Evolutionary conservation across 2,113 vertebrate genomes (phyloP).

Genomic region (Eurypyga helias): DNA sequence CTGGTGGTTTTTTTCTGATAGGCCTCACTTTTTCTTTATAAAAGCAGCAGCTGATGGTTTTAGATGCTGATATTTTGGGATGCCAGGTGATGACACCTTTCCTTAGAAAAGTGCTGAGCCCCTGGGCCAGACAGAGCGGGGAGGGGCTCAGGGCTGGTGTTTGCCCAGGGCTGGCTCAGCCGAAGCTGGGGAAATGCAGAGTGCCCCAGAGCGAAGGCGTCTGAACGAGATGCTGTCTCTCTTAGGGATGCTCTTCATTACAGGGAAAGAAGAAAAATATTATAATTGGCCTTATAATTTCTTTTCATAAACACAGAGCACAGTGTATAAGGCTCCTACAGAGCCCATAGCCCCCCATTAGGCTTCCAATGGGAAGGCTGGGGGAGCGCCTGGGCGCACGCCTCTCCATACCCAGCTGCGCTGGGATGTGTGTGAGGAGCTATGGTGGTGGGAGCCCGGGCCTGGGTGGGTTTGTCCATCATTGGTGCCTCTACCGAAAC

Average conservation of each 20-base stretch:
- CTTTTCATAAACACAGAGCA: neutral
- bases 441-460: neutral
- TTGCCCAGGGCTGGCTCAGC: neutral
- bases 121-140: neutral
- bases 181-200: neutral
- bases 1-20: accelerated
- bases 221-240: neutral
- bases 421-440: neutral
- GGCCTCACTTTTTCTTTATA: neutral
- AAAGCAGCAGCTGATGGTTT: neutral
- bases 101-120: neutral
- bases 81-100: neutral
- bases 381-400: accelerated
- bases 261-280: neutral
- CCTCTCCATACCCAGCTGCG: neutral
- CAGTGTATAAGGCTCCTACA: neutral
- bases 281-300: neutral
- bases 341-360: neutral
- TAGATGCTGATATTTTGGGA: neutral
- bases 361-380: neutral
- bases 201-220: neutral
- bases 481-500: neutral
- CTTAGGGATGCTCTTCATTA: neutral
- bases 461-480: neutral
- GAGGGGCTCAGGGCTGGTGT: neutral